These are phyloP conservation scores for Hemithea aestivaria DNA, from an alignment of 2,888 invertebrate genomes.

Conservation along the genomic window DNA sequence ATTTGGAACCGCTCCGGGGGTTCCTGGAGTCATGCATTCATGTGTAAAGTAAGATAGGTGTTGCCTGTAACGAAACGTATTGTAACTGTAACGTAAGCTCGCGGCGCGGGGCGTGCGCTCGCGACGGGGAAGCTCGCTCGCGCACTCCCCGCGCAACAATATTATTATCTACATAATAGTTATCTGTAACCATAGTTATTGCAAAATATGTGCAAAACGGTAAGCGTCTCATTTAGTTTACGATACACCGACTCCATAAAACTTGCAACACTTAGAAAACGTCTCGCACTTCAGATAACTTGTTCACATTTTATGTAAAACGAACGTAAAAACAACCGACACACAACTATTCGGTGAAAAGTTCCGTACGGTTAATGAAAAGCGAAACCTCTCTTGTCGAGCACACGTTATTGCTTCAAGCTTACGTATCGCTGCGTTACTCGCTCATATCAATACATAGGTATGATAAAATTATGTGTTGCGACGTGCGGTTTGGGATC, in stretches of 20 bases:
- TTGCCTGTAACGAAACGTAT: conserved; percentile 30
- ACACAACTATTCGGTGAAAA: conserved; percentile 70
- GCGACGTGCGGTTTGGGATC: conserved; percentile 69
- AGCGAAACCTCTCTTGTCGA: conserved; percentile 65
- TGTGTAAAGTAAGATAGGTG: conserved; percentile 16
- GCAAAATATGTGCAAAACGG: conserved; percentile 77
- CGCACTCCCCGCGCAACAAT: conserved; percentile 41
- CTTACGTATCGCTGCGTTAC: conserved; percentile 63
- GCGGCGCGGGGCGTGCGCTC: conserved; percentile 35
- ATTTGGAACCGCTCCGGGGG: conserved; percentile 43
- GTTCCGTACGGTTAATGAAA: conserved; percentile 58
- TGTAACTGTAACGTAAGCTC: conserved; percentile 28
- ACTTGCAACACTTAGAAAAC: conserved; percentile 64
- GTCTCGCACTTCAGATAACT: conserved; percentile 60
- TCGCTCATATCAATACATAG: conserved; percentile 53
- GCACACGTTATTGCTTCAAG: conserved; percentile 74
- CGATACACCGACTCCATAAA: conserved; percentile 68
- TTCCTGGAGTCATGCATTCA: conserved; percentile 24
- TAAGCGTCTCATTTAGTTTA: conserved; percentile 73
- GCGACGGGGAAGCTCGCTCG: conserved; percentile 58
- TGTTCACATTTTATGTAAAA: conserved; percentile 58
- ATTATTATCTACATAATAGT: conserved; percentile 65
- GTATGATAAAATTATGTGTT: conserved; percentile 60
- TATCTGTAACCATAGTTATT: conserved; percentile 68
- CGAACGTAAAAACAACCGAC: conserved; percentile 67